These are phyloP conservation scores for Andrena bicolor DNA, from an alignment of 2,888 invertebrate genomes.

Conservation along the genomic window DNA sequence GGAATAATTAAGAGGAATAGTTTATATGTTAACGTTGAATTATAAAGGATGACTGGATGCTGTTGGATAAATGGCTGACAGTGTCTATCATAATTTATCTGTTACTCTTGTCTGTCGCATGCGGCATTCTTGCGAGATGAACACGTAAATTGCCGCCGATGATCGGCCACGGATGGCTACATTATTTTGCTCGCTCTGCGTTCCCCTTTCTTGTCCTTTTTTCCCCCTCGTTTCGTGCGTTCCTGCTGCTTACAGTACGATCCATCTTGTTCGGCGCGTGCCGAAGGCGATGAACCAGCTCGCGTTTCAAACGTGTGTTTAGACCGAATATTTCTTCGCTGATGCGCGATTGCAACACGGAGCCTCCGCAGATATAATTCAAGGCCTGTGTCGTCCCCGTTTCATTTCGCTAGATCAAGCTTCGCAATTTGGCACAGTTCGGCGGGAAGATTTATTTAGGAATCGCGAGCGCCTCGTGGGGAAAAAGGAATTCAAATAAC, in stretches of 20 bases:
- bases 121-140: constrained; percentile 55
- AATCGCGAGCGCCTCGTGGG: neutral
- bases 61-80: constrained; percentile 26
- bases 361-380: constrained; percentile 47
- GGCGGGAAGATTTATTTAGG: neutral
- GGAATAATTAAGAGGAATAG: neutral
- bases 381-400: constrained; percentile 25
- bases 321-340: constrained; percentile 58
- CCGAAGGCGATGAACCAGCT: constrained; percentile 52
- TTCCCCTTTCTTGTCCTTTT: constrained; percentile 27
- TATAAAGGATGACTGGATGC: neutral
- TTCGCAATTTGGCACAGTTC: neutral
- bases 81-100: constrained; percentile 55
- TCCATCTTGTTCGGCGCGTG: constrained; percentile 66
- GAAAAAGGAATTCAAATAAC: too few relatives aligned
- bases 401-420: constrained; percentile 3
- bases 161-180: constrained; percentile 28
- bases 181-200: constrained; percentile 50
- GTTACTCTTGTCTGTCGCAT: constrained; percentile 50
- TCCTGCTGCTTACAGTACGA: constrained; percentile 40
- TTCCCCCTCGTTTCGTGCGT: constrained; percentile 32
- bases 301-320: constrained; percentile 56
- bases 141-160: constrained; percentile 57
- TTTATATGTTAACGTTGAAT: constrained; percentile 21
- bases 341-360: constrained; percentile 49